Conservation (phyloP, 2,797 vertebrate species). For the Trichosurus vulpecula region DNA sequence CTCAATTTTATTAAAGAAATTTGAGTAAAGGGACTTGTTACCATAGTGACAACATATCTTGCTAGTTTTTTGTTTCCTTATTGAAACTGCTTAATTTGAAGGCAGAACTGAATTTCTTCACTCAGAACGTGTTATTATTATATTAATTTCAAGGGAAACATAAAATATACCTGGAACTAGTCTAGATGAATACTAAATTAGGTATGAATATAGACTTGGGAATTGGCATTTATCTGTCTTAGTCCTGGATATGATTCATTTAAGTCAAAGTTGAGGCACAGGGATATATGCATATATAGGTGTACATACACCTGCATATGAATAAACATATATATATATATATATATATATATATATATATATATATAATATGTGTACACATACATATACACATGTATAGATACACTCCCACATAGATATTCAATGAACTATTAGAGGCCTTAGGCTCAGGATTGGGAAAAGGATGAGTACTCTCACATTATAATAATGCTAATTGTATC, state of each 20-base stretch:
- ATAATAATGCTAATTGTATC: not conserved
- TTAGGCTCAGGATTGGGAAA: not conserved
- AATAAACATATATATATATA: too few species aligned
- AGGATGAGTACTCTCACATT: not conserved
- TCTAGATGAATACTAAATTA: not conserved
- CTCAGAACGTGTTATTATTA: constrained; percentile 5
- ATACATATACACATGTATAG: not conserved
- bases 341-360: too few species aligned
- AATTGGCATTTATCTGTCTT: not conserved
- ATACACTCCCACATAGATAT: not conserved
- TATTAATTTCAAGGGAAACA: constrained; percentile 22
- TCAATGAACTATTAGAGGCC: not conserved
- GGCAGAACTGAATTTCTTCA: not conserved
- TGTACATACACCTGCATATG: not conserved
- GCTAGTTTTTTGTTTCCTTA: constrained; percentile 6
- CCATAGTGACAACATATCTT: not conserved
- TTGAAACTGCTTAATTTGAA: constrained; percentile 9
- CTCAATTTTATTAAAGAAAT: not conserved
- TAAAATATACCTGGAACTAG: constrained; percentile 11
- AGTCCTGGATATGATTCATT: not conserved
- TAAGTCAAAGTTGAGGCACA: not conserved
- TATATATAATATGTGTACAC: too few species aligned
- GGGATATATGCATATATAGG: rapidly evolving
- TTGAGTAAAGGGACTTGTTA: not conserved
- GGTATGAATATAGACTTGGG: not conserved